phyloP scores from a whole-genome alignment of 2,888 invertebrate genomes.

The Prionchulus punctatus region DNA sequence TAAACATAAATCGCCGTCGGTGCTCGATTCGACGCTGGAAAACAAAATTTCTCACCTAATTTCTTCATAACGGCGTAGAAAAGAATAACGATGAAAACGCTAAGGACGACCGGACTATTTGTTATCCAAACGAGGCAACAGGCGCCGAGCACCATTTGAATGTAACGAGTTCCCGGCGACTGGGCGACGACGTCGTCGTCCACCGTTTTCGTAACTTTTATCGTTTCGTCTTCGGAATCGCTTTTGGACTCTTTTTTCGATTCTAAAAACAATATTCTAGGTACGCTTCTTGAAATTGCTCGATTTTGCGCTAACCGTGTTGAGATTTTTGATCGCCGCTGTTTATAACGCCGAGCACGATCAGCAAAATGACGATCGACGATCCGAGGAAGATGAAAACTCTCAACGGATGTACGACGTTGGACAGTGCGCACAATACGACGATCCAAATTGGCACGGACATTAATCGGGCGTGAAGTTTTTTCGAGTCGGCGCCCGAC shows the following conservation, averaged over 20 bases:
- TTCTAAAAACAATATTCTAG: too few relatives aligned
- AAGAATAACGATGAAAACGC: conserved; percentile 21
- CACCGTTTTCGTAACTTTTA: conserved; percentile 8
- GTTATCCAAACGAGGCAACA: conserved; percentile 25
- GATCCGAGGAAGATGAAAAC: conserved; percentile 22
- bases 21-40: not conserved
- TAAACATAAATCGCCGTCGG: not conserved
- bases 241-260: too few relatives aligned
- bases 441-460: conserved; percentile 30
- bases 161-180: not conserved
- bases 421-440: conserved; percentile 20
- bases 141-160: not conserved
- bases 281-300: too few relatives aligned
- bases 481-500: conserved; percentile 20
- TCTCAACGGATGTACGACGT: conserved; percentile 23
- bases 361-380: conserved; percentile 18
- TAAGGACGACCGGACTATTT: conserved; percentile 22
- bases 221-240: not conserved
- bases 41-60: not conserved
- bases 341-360: conserved; percentile 22
- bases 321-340: too few relatives aligned
- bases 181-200: conserved; percentile 11
- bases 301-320: too few relatives aligned
- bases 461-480: conserved; percentile 23
- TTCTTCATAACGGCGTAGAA: conserved; percentile 17